phyloP scores from a whole-genome alignment of 2,113 vertebrate species.

The Sinocyclocheilus anophthalmus region DNA sequence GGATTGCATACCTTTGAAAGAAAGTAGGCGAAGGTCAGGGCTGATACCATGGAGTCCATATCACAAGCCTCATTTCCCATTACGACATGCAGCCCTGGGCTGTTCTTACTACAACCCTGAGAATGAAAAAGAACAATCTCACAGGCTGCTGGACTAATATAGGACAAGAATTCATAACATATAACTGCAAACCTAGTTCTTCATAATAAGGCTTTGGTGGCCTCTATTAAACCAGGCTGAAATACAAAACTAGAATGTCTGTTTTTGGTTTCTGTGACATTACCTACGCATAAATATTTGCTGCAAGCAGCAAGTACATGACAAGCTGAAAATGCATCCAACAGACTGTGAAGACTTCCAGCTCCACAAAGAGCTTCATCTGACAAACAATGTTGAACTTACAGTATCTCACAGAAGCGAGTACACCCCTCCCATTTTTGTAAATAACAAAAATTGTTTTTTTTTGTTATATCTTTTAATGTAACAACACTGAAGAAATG shows the following conservation, averaged over 20 bases:
- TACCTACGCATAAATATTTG: background rate
- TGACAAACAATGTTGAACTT: background rate
- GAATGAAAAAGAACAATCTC: background rate
- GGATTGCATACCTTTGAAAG: constrained; percentile 81
- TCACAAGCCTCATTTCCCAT: constrained; percentile 94
- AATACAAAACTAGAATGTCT: background rate
- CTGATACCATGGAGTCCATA: constrained; percentile 89
- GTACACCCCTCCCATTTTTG: too few species aligned
- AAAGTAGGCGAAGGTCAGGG: constrained; percentile 85
- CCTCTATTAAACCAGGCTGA: constrained; percentile 12
- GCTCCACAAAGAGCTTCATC: background rate
- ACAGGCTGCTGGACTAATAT: constrained; percentile 2
- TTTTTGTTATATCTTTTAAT: too few species aligned
- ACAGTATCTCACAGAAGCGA: too few species aligned
- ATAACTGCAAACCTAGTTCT: background rate
- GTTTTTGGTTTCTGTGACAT: background rate
- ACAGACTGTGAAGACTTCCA: background rate
- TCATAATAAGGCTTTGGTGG: background rate
- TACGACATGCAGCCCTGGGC: constrained; percentile 80
- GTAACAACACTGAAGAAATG: too few species aligned
- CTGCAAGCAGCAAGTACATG: background rate
- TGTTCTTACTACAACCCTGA: constrained; percentile 51
- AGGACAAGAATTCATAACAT: background rate
- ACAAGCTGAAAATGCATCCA: constrained; percentile 7
- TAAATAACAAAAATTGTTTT: too few species aligned